A percentile compares a stretch with the other conserved stretches of the same genome.
Conservation (phyloP, 2,113 vertebrate genomes). For the Fregata magnificens region DNA sequence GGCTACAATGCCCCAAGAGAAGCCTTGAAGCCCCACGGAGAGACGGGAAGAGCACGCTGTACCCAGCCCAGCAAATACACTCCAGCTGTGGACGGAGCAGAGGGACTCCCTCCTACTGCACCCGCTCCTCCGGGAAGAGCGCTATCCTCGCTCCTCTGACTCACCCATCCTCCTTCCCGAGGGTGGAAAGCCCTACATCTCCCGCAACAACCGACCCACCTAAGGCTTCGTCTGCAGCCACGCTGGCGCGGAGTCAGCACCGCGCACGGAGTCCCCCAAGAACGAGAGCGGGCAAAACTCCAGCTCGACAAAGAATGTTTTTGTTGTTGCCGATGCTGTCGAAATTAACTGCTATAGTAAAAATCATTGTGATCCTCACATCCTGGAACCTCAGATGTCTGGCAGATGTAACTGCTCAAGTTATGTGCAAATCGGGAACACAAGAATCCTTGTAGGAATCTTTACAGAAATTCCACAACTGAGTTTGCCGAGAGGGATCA, state of each 20-base stretch:
- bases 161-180: neutral
- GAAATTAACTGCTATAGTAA: neutral
- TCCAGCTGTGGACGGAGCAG: neutral
- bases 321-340: neutral
- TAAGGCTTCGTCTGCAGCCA: neutral
- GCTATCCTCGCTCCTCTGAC: neutral
- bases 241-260: neutral
- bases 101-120: neutral
- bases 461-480: slow-evolving; percentile 12
- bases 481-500: slow-evolving; percentile 5
- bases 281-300: neutral
- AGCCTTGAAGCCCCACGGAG: neutral
- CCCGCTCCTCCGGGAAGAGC: neutral
- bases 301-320: neutral
- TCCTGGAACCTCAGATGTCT: slow-evolving; percentile 40
- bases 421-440: neutral
- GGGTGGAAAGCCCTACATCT: neutral
- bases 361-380: slow-evolving; percentile 18
- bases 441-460: slow-evolving; percentile 44
- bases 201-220: neutral
- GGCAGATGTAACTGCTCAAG: slow-evolving; percentile 40
- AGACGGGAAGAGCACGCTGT: neutral
- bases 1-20: neutral
- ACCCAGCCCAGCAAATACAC: neutral
- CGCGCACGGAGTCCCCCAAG: neutral